These are phyloP conservation scores for Anableps anableps DNA, from an alignment of 2,797 vertebrate genomes.

Conservation along the genomic window DNA sequence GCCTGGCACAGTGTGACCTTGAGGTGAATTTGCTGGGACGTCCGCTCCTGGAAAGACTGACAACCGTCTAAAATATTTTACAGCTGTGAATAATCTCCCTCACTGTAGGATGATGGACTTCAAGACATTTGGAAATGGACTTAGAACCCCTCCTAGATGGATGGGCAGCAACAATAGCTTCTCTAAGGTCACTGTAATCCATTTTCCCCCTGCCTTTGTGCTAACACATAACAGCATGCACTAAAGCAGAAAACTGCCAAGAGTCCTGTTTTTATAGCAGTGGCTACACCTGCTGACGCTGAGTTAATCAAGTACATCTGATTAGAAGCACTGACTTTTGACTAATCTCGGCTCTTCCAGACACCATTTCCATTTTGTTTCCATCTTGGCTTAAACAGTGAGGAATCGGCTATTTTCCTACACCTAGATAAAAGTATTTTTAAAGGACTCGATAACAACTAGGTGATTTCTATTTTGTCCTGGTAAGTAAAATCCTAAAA, in stretches of 20 bases:
- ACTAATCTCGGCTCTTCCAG: no score
- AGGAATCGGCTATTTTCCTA: neutral
- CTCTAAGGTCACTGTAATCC: neutral
- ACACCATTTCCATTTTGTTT: neutral
- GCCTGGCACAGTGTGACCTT: neutral
- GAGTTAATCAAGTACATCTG: neutral
- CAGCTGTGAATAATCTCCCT: conserved; percentile 5
- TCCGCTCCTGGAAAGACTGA: neutral
- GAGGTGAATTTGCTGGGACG: conserved; percentile 2
- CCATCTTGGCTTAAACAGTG: neutral
- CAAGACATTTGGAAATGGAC: neutral
- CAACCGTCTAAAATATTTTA: neutral
- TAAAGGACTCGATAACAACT: neutral
- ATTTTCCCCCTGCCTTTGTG: neutral
- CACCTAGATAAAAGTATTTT: neutral
- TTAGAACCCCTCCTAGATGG: neutral
- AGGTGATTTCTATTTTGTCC: neutral
- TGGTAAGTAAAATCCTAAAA: neutral
- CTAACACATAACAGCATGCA: neutral
- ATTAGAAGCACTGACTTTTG: neutral
- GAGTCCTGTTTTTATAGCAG: neutral
- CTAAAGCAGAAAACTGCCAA: neutral
- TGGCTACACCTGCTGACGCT: neutral
- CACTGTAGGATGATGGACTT: neutral
- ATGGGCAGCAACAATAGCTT: neutral